These are phyloP conservation scores for Tanypteryx hageni DNA, from an alignment of 2,888 invertebrate genomes.

Conservation along the genomic window DNA sequence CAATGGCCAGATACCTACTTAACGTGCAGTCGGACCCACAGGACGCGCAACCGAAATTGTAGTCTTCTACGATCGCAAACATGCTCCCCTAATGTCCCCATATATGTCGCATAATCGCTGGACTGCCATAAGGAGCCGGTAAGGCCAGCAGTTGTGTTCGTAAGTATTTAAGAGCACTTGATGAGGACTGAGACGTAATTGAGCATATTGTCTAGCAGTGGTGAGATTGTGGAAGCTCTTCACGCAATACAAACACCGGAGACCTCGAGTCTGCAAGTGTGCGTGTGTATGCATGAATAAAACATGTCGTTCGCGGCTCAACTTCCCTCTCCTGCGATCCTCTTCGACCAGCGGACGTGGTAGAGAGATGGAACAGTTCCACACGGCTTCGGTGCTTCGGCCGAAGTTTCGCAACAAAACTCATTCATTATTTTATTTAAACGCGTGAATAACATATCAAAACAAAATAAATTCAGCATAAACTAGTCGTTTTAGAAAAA, in stretches of 20 bases:
- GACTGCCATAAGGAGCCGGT: neutral
- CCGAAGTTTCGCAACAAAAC: too few species aligned
- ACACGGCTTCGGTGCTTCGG: too few species aligned
- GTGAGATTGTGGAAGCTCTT: conserved; percentile 9
- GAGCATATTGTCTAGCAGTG: neutral
- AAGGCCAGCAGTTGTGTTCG: neutral
- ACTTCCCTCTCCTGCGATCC: neutral
- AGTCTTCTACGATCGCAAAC: conserved; percentile 10
- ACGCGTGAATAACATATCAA: too few species aligned
- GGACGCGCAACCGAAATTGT: neutral
- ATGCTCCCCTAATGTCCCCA: neutral
- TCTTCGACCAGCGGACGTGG: neutral
- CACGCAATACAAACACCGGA: conserved; percentile 4
- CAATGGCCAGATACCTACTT: neutral
- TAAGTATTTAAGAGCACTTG: conserved; percentile 14
- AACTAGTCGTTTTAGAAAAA: too few species aligned
- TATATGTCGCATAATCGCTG: neutral
- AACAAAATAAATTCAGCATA: too few species aligned
- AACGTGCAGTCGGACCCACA: neutral
- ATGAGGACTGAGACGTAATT: conserved; percentile 7
- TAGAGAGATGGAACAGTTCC: too few species aligned
- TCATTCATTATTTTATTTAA: too few species aligned
- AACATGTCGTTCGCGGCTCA: neutral
- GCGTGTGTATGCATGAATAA: conserved; percentile 17
- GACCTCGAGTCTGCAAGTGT: neutral